These are phyloP conservation scores for Ichneumoninae sp. DNA, from an alignment of 2,888 invertebrate genomes.

Conservation along the genomic window DNA sequence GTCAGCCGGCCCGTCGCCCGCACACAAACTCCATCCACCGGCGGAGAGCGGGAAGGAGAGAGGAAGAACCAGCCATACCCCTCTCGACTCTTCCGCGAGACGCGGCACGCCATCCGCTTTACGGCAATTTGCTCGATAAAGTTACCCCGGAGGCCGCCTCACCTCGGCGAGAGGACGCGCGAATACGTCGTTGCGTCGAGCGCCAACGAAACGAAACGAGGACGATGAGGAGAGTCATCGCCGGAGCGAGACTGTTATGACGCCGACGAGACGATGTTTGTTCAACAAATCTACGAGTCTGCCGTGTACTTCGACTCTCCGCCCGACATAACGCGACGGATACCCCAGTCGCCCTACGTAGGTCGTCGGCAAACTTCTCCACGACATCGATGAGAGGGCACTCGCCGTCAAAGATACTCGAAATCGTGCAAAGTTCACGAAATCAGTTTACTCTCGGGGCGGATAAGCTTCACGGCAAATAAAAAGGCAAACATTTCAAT, in stretches of 20 bases:
- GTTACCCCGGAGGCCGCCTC: constrained; percentile 46
- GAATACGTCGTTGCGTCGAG: constrained; percentile 45
- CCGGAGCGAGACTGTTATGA: background rate
- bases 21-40: constrained; percentile 12
- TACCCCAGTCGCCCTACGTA: background rate
- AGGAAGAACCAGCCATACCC: constrained; percentile 1
- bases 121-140: constrained; percentile 63
- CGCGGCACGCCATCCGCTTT: constrained; percentile 49
- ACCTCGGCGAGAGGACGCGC: constrained; percentile 40
- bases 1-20: constrained; percentile 42
- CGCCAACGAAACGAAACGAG: constrained; percentile 34
- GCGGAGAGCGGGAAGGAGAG: background rate
- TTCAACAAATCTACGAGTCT: constrained; percentile 32
- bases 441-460: background rate
- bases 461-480: background rate
- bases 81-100: constrained; percentile 33
- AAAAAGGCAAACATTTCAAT: too few species aligned
- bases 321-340: background rate
- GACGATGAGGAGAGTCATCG: background rate
- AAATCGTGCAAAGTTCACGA: constrained; percentile 7
- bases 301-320: background rate
- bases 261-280: constrained; percentile 23
- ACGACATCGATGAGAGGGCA: background rate
- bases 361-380: constrained; percentile 1
- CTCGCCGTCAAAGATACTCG: constrained; percentile 3